Base-by-base conservation (phyloP, 2,113 vertebrate species). In the Corydoras maculifer region DNA sequence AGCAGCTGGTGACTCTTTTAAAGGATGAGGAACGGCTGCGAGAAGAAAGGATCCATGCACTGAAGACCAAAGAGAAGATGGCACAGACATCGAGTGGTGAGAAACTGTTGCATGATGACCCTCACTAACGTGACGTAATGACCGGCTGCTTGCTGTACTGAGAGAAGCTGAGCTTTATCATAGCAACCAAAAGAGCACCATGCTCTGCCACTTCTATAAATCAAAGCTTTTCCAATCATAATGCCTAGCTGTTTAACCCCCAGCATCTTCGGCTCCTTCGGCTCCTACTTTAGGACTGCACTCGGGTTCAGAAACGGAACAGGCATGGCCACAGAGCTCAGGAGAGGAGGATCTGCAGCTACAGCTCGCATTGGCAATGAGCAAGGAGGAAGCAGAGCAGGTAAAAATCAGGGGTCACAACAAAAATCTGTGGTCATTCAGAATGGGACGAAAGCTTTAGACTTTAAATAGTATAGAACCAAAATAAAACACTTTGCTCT, bases 11-110 rank as follows among this genome's bases (percentile, higher is more conserved):
- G 80, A 92, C 92, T 2, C 82, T 96, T 72, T 86, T 96, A 73
- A 93, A 94, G 53, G 94, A 96, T 0, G 94, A 96, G 74, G 94
- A 96, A 74, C 86, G 93, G 68, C 89, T 96, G 74, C 88, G 92
- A 75, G 94, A 93, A 72, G 93, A 96, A 83, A 89, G 94, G 29
- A 90, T 92, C 65, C 94, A 96, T 0, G 94, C 94, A 0, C 92
- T 96, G 76, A 96, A 96, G 89, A 96, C 94, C 85, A 96, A 96
- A 91, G 94, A 96, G 84, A 96, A 96, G 84, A 91, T 96, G 87
- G 93, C 93, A 58, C 93, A 94, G 86, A 94, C 93, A 0, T 90
- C 91, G 77, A 94, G 93, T 10, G 92, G 94, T 94, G 70, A 84
- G 88, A 5, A 12, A 25, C 15, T 9, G 43, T 3, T 64, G 15